Evolutionary conservation across 53 echinoderm and acorn worm genomes (phyloP).

Genomic region (Hippasteria phrygiana): DNA sequence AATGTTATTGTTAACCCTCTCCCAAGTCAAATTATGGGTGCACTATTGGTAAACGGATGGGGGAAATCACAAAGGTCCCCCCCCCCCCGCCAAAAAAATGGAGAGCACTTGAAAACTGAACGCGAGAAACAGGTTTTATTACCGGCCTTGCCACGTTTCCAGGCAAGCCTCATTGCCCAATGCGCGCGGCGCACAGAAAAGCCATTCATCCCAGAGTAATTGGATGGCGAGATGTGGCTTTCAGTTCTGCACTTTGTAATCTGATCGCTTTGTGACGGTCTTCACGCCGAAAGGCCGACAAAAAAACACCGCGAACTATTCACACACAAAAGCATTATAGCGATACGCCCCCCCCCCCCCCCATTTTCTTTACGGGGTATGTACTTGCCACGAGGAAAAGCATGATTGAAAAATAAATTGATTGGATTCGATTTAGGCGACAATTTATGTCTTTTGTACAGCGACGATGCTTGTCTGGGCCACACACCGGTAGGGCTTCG

Average conservation of each 20-base stretch:
- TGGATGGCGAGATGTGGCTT: conserved; percentile 36
- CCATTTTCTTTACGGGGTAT: conserved; percentile 31
- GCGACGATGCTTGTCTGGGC: not conserved
- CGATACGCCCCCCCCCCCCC: conserved; percentile 46
- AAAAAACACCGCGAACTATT: conserved; percentile 50
- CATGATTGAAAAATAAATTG: conserved; percentile 60
- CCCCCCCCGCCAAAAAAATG: too few relatives aligned
- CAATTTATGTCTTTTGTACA: conserved; percentile 2
- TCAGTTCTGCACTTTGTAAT: conserved; percentile 40
- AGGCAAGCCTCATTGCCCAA: too few relatives aligned
- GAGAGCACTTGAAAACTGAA: not conserved
- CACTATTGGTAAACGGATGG: too few relatives aligned
- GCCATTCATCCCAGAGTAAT: conserved; percentile 58
- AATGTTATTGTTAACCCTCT: too few relatives aligned
- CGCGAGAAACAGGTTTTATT: conserved; percentile 29
- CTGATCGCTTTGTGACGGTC: conserved; percentile 62
- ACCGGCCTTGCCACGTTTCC: not conserved
- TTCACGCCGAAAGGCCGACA: conserved; percentile 69
- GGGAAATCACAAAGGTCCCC: too few relatives aligned
- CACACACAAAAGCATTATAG: conserved; percentile 12
- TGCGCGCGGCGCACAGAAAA: not conserved
- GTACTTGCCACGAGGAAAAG: not conserved
- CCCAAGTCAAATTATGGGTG: too few relatives aligned
- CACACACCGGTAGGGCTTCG: not conserved
- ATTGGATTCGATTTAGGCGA: conserved; percentile 21